Conservation (phyloP, 2,113 vertebrate species). For the Corydoras maculifer region DNA sequence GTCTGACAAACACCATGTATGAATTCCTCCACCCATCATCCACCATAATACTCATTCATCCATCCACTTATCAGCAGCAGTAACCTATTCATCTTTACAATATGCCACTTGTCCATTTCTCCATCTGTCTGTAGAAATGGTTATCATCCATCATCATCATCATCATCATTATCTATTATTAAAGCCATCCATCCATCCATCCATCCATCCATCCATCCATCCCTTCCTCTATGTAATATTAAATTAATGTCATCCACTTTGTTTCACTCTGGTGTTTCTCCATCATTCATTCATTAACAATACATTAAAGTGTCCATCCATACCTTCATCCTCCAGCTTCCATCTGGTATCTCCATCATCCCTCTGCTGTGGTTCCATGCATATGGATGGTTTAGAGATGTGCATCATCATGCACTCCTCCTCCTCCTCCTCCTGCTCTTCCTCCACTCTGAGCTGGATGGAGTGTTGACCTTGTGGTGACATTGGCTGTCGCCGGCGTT, state of each 20-base stretch:
- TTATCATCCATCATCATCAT: too few species aligned
- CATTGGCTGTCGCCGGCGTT: neutral
- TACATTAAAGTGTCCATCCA: neutral
- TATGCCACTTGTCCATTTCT: neutral
- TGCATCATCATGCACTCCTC: neutral
- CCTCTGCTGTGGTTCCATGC: neutral
- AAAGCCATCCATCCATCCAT: neutral
- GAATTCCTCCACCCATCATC: neutral
- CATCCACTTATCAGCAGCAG: neutral
- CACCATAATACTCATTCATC: too few species aligned
- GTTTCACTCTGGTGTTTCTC: too few species aligned
- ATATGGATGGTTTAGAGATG: neutral
- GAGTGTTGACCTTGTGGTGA: slow-evolving; percentile 35
- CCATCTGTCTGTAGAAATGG: too few species aligned
- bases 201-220: neutral
- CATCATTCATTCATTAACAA: neutral
- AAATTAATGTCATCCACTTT: too few species aligned
- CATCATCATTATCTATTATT: too few species aligned
- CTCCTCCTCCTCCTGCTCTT: neutral
- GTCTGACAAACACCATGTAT: neutral
- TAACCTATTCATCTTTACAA: neutral
- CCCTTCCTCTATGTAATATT: too few species aligned
- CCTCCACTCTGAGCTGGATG: slow-evolving; percentile 6
- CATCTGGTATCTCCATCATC: neutral
- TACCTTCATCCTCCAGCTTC: neutral